Evolutionary conservation across 1,140 invertebrate genomes (phyloP), one percentile per base, ranked within the genome.

Genomic region (Drosophila repleta): DNA sequence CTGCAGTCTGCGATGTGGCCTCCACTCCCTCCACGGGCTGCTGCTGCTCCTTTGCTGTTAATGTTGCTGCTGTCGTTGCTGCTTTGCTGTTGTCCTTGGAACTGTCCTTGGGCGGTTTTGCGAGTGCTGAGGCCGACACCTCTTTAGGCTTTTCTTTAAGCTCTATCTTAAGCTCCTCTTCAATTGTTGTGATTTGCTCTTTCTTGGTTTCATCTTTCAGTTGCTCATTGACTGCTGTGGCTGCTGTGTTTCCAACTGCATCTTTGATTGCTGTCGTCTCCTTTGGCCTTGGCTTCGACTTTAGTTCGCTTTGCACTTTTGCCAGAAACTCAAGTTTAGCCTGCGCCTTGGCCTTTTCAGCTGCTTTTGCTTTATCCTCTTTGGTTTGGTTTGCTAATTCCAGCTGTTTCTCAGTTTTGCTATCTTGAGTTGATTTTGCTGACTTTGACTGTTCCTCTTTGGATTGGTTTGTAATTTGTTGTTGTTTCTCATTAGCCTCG

Each of bases 251-350:
- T 20, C 4, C 17, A 5, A 26, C 24, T 26, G 10, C n/a, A n/a
- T 35, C 29, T 10, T 72, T 39, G 17, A 11, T 32, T 10, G 0
- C 10, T 13, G 20, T 11, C 20, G 39, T 5, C 15, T 64, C 52
- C 21, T 39, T 66, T 3, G 21, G 7, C n/a, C 61, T 73, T 2
- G 66, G 7, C 24, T 85, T 85, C 0, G 82, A 62, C 41, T 82
- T 88, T 0, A 85, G 74, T 63, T 85, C 82, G 18, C 66, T 88
- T 56, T 79, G 78, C 17, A 87, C 83, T 48, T 88, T 88, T 8
- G 74, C 79, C 21, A 87, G 46, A n/a, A 88, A 87, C n/a, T 83
- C 83, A 3, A 87, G 17, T 52, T 87, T 88, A 0, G 52, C 41
- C 11, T 85, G 69, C 1, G 20, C 18, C 17, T 85, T 84, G 17